A percentile compares a stretch with the other conserved stretches of the same genome.
phyloP scores from a whole-genome alignment of 2,113 vertebrate genomes.

The Ivindomyrus marchei region DNA sequence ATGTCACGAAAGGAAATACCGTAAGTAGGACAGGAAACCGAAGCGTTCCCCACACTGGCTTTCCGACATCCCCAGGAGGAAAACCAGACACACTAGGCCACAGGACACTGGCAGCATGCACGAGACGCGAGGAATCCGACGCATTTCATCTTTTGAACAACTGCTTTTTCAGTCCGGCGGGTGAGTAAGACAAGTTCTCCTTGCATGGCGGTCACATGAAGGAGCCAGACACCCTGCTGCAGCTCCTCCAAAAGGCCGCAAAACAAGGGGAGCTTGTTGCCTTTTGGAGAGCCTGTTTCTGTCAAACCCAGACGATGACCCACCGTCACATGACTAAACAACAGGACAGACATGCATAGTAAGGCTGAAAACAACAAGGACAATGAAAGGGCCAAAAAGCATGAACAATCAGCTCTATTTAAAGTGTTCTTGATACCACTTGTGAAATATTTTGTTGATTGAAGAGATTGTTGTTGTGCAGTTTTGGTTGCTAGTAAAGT shows the following conservation, averaged over 20 bases:
- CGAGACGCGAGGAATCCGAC: not conserved
- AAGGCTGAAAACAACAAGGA: conserved; percentile 5
- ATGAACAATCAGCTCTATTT: conserved; percentile 3
- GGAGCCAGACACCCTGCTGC: not conserved
- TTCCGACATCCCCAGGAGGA: not conserved
- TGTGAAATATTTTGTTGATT: conserved; percentile 10
- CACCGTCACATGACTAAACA: conserved; percentile 1
- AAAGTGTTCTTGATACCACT: not conserved
- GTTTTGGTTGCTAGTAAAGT: conserved; percentile 7
- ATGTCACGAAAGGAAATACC: not conserved
- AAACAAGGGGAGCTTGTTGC: conserved; percentile 5
- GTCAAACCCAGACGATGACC: conserved; percentile 3
- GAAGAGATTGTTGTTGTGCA: not conserved
- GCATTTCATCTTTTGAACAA: conserved; percentile 16
- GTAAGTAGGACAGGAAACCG: not conserved
- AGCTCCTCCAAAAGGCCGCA: not conserved
- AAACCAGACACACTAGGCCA: not conserved
- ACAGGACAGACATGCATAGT: not conserved
- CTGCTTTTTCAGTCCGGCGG: conserved; percentile 6
- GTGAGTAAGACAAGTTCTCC: conserved; percentile 1
- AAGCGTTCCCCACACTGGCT: not conserved
- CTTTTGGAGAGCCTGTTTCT: not conserved
- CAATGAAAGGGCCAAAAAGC: not conserved
- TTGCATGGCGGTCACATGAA: not conserved
- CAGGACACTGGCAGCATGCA: not conserved